These are phyloP conservation scores for Lithophane socia DNA, from an alignment of 2,888 invertebrate genomes.

Conservation along the genomic window DNA sequence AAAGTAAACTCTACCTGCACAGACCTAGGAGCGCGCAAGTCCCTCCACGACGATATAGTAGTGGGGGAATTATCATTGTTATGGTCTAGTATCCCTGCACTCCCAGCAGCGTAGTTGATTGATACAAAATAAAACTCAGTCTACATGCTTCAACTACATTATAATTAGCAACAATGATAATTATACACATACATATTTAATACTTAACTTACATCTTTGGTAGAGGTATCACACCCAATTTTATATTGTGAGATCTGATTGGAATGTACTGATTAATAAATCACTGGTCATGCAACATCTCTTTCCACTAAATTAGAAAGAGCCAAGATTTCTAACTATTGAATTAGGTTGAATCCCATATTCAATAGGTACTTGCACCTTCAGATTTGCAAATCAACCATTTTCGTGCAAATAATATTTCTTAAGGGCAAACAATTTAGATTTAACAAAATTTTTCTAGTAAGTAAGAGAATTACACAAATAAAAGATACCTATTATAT, in stretches of 20 bases:
- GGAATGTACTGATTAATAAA: constrained; percentile 68
- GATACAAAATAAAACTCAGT: constrained; percentile 62
- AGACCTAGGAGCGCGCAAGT: background rate
- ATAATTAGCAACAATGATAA: constrained; percentile 64
- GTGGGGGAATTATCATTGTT: background rate
- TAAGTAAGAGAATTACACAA: constrained; percentile 29
- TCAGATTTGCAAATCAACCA: background rate
- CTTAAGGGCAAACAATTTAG: background rate
- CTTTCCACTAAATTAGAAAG: background rate
- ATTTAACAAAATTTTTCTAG: constrained; percentile 10
- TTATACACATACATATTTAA: constrained; percentile 59
- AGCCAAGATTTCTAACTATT: background rate
- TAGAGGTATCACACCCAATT: constrained; percentile 47
- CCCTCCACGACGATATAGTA: no score
- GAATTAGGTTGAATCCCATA: background rate
- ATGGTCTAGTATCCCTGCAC: background rate
- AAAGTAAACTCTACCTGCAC: background rate
- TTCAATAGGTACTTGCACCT: background rate
- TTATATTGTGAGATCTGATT: constrained; percentile 56
- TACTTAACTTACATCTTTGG: constrained; percentile 67
- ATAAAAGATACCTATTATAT: constrained; percentile 35
- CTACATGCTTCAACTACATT: constrained; percentile 77
- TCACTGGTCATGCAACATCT: background rate
- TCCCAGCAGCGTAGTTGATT: background rate
- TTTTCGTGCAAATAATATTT: background rate